These are phyloP conservation scores for Antennarius striatus DNA, from an alignment of 2,113 vertebrate species.

Conservation along the genomic window DNA sequence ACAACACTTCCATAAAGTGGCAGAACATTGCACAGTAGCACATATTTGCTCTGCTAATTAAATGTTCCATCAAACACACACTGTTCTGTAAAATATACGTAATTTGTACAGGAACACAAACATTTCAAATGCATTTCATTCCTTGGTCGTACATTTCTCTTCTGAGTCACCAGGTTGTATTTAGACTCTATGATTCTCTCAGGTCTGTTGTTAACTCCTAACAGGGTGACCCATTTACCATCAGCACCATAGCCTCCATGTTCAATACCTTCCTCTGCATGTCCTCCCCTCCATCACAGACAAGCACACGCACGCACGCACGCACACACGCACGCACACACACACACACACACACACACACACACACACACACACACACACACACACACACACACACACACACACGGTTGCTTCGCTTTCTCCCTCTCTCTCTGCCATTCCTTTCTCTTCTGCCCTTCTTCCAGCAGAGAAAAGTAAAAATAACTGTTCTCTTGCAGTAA, in stretches of 20 bases:
- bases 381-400: no score
- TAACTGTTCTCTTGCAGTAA: slow-evolving; percentile 59
- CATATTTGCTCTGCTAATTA: slow-evolving; percentile 48
- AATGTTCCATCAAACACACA: slow-evolving; percentile 52
- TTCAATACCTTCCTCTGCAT: slow-evolving; percentile 46
- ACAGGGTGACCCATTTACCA: slow-evolving; percentile 74
- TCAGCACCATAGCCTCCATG: slow-evolving; percentile 34
- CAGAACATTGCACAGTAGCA: slow-evolving; percentile 63
- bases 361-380: no score
- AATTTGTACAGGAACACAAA: slow-evolving; percentile 16
- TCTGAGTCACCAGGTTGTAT: slow-evolving; percentile 26
- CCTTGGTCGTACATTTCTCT: neutral
- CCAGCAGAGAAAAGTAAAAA: slow-evolving; percentile 70
- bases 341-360: neutral
- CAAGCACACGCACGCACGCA: slow-evolving; percentile 3
- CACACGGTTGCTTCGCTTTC: slow-evolving; percentile 13
- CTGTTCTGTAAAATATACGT: slow-evolving; percentile 21
- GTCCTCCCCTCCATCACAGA: slow-evolving; percentile 28
- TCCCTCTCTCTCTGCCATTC: slow-evolving; percentile 29
- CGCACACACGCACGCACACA: slow-evolving; percentile 14
- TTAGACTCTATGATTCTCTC: slow-evolving; percentile 22
- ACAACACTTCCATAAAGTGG: slow-evolving; percentile 71
- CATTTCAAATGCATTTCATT: slow-evolving; percentile 26
- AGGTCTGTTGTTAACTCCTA: slow-evolving; percentile 51
- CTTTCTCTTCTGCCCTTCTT: slow-evolving; percentile 59